Evolutionary conservation across 2,113 vertebrate genomes (phyloP), one percentile per base, ranked within the genome.

Genomic region (Coracopsis vasa): DNA sequence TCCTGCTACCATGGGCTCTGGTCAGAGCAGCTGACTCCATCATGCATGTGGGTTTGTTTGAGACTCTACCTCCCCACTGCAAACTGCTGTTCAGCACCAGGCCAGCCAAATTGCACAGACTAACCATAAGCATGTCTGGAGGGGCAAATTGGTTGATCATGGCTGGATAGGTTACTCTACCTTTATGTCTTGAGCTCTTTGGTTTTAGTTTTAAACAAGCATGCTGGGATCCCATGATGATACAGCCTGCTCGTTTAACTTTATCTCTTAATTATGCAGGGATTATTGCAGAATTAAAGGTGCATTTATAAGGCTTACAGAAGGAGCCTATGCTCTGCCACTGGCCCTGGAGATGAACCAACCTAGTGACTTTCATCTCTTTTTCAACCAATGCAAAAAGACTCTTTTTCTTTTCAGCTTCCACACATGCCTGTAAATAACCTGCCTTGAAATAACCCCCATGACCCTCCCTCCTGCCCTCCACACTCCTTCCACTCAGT

Each of bases 351-450:
- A 65, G 39, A 67, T 31, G 66, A 87, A 79, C 70, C 28, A 39
- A 72, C 42, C 51, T 77, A 51, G 15, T 17, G 31, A 31, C 56
- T 81, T 94, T 83, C 47, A 81, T 79, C 54, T 95, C 65, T 51
- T 44, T 86, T 54, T 62, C 71, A 67, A 54, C 54, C 66, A 60
- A 20, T 16, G 47, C 60, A 86, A 61, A 87, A 89, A 54, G 0
- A 5, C 35, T 54, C 50, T 92, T 86, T 86, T 91, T 80, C 39
- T 72, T 42, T 61, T 17, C 33, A 83, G 31, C 41, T 86, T 66
- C 80, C 60, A 72, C 81, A 56, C 61, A 33, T 70, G 48, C 67
- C 58, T 48, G 69, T 80, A 77, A 96, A 90, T 39, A 84, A 89
- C 85, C 73, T 56, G 33, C 80, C 67, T 92, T 31, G 48, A 72